Evolutionary conservation across 1,140 invertebrate species (phyloP).

Genomic region (Drosophila yakuba): DNA sequence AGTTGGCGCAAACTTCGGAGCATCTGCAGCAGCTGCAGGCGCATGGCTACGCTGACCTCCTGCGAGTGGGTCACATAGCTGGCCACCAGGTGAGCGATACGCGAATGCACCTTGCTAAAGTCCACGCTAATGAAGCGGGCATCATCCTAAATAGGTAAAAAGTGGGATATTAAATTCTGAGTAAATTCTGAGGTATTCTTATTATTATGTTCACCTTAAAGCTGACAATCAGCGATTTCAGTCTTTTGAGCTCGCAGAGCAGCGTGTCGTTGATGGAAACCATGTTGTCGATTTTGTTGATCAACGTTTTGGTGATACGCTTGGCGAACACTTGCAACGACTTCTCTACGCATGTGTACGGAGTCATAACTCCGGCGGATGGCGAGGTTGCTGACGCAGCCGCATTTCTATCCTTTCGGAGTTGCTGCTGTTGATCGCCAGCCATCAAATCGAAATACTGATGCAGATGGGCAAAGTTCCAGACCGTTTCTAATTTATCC

Average conservation of each 20-base stretch:
- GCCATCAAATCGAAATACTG: slow-evolving; percentile 49
- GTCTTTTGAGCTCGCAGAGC: slow-evolving; percentile 88
- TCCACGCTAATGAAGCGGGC: slow-evolving; percentile 87
- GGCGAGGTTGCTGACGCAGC: neutral
- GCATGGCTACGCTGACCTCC: slow-evolving; percentile 45
- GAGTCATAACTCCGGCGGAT: slow-evolving; percentile 37
- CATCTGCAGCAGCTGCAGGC: slow-evolving; percentile 57
- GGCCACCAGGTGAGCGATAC: slow-evolving; percentile 87
- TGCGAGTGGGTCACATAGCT: slow-evolving; percentile 83
- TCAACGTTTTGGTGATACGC: slow-evolving; percentile 86
- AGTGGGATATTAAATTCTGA: no score
- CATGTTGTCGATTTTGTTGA: slow-evolving; percentile 78
- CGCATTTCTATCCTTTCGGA: neutral
- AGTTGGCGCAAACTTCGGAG: slow-evolving; percentile 43
- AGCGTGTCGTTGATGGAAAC: slow-evolving; percentile 84
- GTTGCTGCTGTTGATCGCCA: slow-evolving; percentile 2
- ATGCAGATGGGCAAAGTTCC: slow-evolving; percentile 36
- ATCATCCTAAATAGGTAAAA: slow-evolving; percentile 84
- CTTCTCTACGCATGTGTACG: slow-evolving; percentile 88
- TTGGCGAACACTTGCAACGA: slow-evolving; percentile 89
- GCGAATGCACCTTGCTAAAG: slow-evolving; percentile 87
- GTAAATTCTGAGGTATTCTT: no score
- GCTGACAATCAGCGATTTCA: slow-evolving; percentile 88
- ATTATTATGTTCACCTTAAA: slow-evolving; percentile 85
- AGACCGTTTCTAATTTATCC: slow-evolving; percentile 23